Evolutionary conservation across 1,140 invertebrate genomes (phyloP).

Genomic region (Uloborus diversus): DNA sequence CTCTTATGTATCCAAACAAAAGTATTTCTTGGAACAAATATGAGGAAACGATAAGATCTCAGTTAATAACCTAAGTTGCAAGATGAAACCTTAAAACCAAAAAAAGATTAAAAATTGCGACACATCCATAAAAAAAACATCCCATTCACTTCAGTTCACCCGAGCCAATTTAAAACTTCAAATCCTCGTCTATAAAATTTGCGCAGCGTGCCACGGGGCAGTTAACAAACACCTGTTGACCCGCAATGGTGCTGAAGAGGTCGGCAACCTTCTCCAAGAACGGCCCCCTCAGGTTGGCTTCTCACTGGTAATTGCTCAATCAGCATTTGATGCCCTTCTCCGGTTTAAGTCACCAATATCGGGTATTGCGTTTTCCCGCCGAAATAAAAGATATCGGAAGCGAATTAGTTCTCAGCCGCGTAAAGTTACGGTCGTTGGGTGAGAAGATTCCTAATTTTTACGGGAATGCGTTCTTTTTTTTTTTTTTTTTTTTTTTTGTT

Average conservation of each 20-base stretch:
- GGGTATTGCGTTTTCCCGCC: not conserved
- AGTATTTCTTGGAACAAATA: too few relatives aligned
- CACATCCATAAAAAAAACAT: too few relatives aligned
- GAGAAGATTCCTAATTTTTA: constrained; percentile 21
- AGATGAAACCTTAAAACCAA: too few relatives aligned
- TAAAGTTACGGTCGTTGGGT: constrained; percentile 19
- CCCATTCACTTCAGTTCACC: too few relatives aligned
- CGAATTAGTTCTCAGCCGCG: not conserved
- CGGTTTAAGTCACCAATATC: not conserved
- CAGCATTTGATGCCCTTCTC: not conserved
- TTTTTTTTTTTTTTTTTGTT: too few relatives aligned
- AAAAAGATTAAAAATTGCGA: too few relatives aligned
- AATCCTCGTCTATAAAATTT: too few relatives aligned
- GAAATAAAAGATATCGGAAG: constrained; percentile 6
- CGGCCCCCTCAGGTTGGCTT: not conserved
- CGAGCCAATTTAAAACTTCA: too few relatives aligned
- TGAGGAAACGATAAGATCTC: too few relatives aligned
- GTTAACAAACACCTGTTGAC: constrained; percentile 33
- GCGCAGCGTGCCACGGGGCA: not conserved
- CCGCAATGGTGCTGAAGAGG: not conserved
- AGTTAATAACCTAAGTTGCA: too few relatives aligned
- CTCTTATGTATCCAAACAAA: too few relatives aligned
- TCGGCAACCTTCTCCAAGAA: not conserved
- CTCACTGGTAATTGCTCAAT: constrained; percentile 22
- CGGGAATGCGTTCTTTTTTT: not conserved